phyloP scores from a whole-genome alignment of 2,113 vertebrate genomes.

The Nettapus auritus region DNA sequence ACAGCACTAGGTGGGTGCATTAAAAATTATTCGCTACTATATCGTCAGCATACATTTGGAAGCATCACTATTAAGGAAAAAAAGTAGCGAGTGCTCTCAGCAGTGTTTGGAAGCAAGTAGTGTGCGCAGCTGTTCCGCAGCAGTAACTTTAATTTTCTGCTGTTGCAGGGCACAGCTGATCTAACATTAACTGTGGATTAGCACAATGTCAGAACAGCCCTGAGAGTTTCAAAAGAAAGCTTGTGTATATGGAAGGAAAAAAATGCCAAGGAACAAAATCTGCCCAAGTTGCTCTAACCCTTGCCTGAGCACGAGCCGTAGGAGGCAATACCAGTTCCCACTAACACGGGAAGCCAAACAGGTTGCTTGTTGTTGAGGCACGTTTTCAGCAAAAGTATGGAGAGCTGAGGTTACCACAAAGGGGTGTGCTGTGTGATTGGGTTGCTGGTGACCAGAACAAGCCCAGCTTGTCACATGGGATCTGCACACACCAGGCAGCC shows the following conservation, averaged over 20 bases:
- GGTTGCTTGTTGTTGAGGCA: not conserved
- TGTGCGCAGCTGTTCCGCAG: not conserved
- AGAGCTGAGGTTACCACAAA: not conserved
- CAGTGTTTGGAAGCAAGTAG: not conserved
- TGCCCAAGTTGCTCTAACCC: not conserved
- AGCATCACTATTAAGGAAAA: not conserved
- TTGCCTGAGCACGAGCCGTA: not conserved
- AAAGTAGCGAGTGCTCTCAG: not conserved
- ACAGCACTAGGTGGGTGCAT: not conserved
- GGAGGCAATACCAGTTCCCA: not conserved
- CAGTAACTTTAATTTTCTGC: not conserved
- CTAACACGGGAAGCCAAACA: not conserved
- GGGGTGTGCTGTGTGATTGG: not conserved
- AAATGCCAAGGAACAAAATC: not conserved
- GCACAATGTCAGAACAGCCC: not conserved
- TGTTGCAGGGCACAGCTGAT: not conserved
- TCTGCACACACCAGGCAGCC: not conserved
- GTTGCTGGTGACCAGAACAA: not conserved
- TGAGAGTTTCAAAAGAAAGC: not conserved
- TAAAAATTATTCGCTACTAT: not conserved
- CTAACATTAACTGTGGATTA: not conserved
- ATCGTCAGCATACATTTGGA: not conserved
- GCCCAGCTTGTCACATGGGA: not conserved
- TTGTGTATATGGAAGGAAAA: not conserved
- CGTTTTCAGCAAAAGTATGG: not conserved